Percentiles rank a stretch among this genome's conserved stretches.
These are phyloP conservation scores for Habropoda laboriosa DNA, from an alignment of 1,140 invertebrate species.

Conservation along the genomic window DNA sequence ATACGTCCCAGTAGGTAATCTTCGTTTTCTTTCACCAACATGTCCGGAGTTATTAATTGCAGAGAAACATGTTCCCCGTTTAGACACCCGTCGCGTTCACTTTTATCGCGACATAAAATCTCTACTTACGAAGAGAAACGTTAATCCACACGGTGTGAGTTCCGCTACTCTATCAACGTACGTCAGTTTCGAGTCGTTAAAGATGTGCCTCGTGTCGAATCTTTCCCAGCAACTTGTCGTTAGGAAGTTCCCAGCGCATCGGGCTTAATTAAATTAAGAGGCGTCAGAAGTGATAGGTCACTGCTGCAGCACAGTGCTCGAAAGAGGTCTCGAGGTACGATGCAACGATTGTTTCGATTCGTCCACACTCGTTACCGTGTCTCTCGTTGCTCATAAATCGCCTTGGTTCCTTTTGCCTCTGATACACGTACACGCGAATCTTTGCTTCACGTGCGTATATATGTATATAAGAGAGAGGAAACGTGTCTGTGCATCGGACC, in stretches of 20 bases:
- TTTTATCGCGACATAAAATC: slow-evolving; percentile 35
- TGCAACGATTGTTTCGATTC: slow-evolving; percentile 61
- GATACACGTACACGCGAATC: background rate
- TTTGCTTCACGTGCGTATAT: background rate
- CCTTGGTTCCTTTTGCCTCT: slow-evolving; percentile 34
- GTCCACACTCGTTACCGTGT: slow-evolving; percentile 58
- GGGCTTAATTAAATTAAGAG: slow-evolving; percentile 61
- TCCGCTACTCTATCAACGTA: background rate
- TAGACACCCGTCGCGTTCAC: slow-evolving; percentile 27
- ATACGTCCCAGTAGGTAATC: background rate
- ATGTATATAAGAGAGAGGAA: slow-evolving; percentile 29
- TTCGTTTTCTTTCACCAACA: slow-evolving; percentile 11
- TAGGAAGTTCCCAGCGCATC: slow-evolving; percentile 9
- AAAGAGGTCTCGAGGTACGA: slow-evolving; percentile 55
- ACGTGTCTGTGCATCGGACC: slow-evolving; percentile 51
- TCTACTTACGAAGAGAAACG: background rate
- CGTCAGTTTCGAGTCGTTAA: background rate
- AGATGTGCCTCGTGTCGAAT: background rate
- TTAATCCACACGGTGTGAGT: background rate
- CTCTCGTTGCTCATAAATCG: slow-evolving; percentile 67
- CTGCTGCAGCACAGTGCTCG: background rate
- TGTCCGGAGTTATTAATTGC: slow-evolving; percentile 47
- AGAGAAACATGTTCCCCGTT: background rate
- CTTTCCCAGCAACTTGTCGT: background rate
- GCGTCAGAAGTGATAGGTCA: slow-evolving; percentile 25